Conservation (phyloP, 64 coral and sea anemone species). For the Montipora cactus region DNA sequence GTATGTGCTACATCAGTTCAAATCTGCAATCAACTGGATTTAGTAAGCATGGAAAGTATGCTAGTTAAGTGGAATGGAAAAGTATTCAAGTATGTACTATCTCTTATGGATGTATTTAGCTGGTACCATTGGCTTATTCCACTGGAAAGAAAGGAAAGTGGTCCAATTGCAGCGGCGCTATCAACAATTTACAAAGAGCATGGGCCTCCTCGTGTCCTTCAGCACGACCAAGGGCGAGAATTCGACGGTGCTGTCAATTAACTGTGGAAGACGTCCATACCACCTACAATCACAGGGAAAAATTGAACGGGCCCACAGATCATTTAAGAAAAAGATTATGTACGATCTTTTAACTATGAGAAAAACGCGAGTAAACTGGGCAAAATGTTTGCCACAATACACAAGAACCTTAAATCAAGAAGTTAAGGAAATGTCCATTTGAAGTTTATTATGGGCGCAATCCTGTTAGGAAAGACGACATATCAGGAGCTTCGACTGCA, state of each 20-base stretch:
- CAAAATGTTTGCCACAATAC: conserved; percentile 20
- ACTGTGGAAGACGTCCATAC: conserved; percentile 32
- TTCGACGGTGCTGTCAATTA: conserved; percentile 12
- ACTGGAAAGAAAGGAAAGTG: background rate
- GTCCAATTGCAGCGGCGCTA: background rate
- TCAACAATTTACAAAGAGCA: no score
- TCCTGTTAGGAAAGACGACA: no score
- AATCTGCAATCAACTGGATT: conserved; percentile 65
- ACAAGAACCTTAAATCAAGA: conserved; percentile 31
- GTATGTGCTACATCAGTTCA: conserved; percentile 38
- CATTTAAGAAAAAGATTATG: conserved; percentile 26
- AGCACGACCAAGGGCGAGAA: conserved; percentile 13
- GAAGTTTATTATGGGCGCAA: no score
- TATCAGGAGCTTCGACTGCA: no score
- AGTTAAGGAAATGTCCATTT: no score
- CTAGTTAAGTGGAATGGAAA: conserved; percentile 24
- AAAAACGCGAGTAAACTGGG: conserved; percentile 56
- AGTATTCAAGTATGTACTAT: conserved; percentile 48
- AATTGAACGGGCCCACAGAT: conserved; percentile 8
- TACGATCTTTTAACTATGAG: background rate
- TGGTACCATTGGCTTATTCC: background rate
- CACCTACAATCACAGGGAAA: conserved; percentile 53
- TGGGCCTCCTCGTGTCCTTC: no score
- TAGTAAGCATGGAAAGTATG: conserved; percentile 49
- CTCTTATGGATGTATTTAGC: conserved; percentile 1